Evolutionary conservation across 1,140 invertebrate genomes (phyloP), one percentile per base, ranked within the genome.

Genomic region (Trichonephila clavata): DNA sequence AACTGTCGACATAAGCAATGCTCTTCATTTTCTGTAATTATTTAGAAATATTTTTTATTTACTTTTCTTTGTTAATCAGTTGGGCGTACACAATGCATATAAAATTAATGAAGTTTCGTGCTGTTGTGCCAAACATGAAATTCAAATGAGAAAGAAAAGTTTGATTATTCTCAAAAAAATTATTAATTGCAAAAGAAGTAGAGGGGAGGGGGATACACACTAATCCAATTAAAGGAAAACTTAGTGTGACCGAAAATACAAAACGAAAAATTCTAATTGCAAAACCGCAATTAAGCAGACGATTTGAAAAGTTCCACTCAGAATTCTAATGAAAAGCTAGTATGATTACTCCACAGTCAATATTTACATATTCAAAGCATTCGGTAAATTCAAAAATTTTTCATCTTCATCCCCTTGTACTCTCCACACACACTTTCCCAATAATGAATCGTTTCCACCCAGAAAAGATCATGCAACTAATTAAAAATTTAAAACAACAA

Each of bases 401-500:
- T 71, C 65, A 18, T 86, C 65, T 32, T 24, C 60, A 68, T 43
- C 61, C 71, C 32, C 16, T 39, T 50, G 32, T 39, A 50, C 50
- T 50, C 50, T 50, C 50, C 50, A 50, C 50, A 50, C 50, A 88
- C 24, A 65, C 63, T 89, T 84, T 24, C 21, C n/a, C 57, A 21
- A 84, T 84, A 84, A 84, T 84, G 81, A 84, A 89, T 63, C 61
- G 18, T 89, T 89, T 50, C 50, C 13, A 27, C 50, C 50, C 43
- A 18, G n/a, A 89, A 89, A 89, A 89, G 61, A 89, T 89, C 65
- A 89, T 71, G 87, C 61, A 71, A 71, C 50, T 68, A 71, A 68
- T 89, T 89, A 89, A 89, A 89, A 89, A 71, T 63, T 68, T 68
- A 89, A 89, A 89, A 89, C 61, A 71, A 89, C 61, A 89, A 89